Evolutionary conservation across 2,888 invertebrate species (phyloP).

Genomic region (Aromia moschata): DNA sequence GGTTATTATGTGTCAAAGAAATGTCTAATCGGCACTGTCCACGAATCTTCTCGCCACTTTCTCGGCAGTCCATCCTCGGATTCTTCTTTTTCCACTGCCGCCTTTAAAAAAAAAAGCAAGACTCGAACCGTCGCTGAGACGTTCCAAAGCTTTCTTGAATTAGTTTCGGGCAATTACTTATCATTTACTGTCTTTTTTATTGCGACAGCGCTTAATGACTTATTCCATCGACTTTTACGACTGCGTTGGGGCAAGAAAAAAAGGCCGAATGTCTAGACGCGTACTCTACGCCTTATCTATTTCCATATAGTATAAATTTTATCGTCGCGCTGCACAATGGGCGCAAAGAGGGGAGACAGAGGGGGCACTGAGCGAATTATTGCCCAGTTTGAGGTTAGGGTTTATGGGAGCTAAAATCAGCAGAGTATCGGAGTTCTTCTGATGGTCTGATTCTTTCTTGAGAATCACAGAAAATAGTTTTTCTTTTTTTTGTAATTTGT

Average conservation of each 20-base stretch:
- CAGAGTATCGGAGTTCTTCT: too few species aligned
- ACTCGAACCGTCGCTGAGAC: too few species aligned
- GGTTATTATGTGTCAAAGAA: too few species aligned
- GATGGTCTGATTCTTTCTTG: too few species aligned
- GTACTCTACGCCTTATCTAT: conserved; percentile 7
- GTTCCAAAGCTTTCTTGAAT: neutral
- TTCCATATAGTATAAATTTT: conserved; percentile 21
- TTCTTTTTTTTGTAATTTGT: too few species aligned
- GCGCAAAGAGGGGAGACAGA: conserved; percentile 12
- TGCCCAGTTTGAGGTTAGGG: conserved; percentile 15
- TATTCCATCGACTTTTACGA: conserved; percentile 11
- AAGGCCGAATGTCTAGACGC: conserved; percentile 14
- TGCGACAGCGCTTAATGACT: conserved; percentile 14
- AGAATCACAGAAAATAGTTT: too few species aligned
- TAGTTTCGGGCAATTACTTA: conserved; percentile 12
- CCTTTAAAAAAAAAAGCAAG: too few species aligned
- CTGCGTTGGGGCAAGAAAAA: conserved; percentile 15
- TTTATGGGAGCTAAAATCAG: conserved; percentile 22
- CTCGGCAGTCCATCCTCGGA: too few species aligned
- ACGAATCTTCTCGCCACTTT: too few species aligned
- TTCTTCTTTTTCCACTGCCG: too few species aligned
- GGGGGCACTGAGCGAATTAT: conserved; percentile 17
- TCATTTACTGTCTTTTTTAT: conserved; percentile 20
- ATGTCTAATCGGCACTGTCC: too few species aligned
- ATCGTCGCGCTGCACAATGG: conserved; percentile 15